Evolutionary conservation across 2,113 vertebrate genomes (phyloP).

Genomic region (Penelope pileata): DNA sequence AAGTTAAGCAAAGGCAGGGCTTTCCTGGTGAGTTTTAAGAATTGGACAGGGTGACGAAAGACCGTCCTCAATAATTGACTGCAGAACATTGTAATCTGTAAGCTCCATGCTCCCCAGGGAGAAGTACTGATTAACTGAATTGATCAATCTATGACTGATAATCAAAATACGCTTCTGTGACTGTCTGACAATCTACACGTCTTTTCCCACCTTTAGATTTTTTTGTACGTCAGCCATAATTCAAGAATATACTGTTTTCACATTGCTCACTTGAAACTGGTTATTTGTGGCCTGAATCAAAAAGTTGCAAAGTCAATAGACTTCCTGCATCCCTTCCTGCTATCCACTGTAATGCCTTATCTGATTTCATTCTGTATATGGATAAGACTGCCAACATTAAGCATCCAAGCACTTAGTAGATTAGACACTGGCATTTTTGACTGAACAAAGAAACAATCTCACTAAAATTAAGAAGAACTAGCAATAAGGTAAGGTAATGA

Average conservation of each 20-base stretch:
- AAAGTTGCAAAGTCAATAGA: neutral
- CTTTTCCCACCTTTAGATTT: neutral
- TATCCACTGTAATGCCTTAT: neutral
- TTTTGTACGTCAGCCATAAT: neutral
- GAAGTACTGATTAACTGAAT: neutral
- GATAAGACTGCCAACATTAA: neutral
- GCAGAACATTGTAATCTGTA: neutral
- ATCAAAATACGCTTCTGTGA: neutral
- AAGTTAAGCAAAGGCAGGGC: neutral
- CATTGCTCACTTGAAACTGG: neutral
- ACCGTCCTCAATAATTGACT: neutral
- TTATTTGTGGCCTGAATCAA: neutral
- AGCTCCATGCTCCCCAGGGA: neutral
- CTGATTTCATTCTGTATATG: neutral
- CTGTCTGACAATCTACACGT: neutral
- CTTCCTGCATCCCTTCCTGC: neutral
- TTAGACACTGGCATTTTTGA: neutral
- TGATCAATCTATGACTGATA: neutral
- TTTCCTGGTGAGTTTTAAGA: neutral
- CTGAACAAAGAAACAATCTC: neutral
- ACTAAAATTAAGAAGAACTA: neutral
- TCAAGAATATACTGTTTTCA: neutral
- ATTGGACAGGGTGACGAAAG: neutral
- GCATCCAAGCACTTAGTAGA: neutral
- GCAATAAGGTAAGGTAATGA: neutral